Percentiles rank a stretch among this genome's conserved stretches.
phyloP scores from a whole-genome alignment of 2,113 vertebrate genomes.

The Cyprinodon variegatus region DNA sequence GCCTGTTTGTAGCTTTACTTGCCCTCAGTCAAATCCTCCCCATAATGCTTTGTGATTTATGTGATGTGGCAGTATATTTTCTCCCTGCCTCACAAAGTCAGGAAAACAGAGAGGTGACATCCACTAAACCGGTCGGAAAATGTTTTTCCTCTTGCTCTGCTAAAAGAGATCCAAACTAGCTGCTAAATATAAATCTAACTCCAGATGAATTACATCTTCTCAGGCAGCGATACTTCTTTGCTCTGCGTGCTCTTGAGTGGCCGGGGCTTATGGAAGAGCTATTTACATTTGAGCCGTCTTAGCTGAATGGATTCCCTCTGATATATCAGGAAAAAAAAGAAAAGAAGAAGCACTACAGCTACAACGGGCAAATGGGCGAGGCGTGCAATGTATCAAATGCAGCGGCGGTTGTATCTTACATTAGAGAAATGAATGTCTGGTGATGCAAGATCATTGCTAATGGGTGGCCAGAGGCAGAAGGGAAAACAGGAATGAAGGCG shows the following conservation, averaged over 20 bases:
- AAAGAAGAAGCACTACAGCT: neutral
- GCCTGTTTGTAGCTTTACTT: constrained; percentile 57
- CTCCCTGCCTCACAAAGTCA: constrained; percentile 36
- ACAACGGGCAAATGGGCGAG: constrained; percentile 21
- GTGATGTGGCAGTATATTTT: constrained; percentile 44
- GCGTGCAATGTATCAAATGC: constrained; percentile 25
- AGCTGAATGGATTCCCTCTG: constrained; percentile 50
- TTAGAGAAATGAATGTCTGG: constrained; percentile 55
- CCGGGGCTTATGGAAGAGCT: constrained; percentile 41
- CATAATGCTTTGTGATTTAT: constrained; percentile 60
- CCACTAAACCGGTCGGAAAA: constrained; percentile 17
- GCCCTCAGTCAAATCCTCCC: constrained; percentile 68
- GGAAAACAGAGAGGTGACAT: constrained; percentile 33
- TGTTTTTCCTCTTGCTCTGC: constrained; percentile 20
- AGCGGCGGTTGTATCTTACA: constrained; percentile 46
- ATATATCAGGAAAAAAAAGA: constrained; percentile 27
- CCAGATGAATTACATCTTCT: constrained; percentile 27
- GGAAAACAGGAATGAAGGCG: constrained; percentile 5
- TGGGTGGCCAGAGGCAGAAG: constrained; percentile 44
- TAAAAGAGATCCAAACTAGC: constrained; percentile 15
- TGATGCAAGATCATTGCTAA: constrained; percentile 43
- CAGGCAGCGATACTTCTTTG: constrained; percentile 23
- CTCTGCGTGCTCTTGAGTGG: constrained; percentile 43
- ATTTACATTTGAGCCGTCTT: constrained; percentile 54
- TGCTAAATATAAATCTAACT: constrained; percentile 40